phyloP scores from a whole-genome alignment of 2,888 invertebrate species.

The Scrobipalpa costella region DNA sequence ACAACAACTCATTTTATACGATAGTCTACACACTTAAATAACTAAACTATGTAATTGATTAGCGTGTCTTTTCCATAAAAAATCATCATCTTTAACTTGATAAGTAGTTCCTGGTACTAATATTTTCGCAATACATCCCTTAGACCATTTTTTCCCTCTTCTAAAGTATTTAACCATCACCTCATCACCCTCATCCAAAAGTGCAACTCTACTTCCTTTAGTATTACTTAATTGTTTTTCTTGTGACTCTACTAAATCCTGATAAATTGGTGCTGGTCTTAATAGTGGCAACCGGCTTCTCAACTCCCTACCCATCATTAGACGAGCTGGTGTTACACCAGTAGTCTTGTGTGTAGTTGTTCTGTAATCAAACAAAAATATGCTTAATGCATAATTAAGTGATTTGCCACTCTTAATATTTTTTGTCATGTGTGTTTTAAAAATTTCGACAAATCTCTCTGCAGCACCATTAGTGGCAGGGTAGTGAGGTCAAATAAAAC shows the following conservation, averaged over 20 bases:
- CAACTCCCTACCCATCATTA: slow-evolving; percentile 30
- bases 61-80: too few species aligned
- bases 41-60: too few species aligned
- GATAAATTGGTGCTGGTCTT: slow-evolving; percentile 30
- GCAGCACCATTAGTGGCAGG: too few species aligned
- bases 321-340: slow-evolving; percentile 28
- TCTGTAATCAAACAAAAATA: slow-evolving; percentile 33
- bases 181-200: slow-evolving; percentile 27
- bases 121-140: too few species aligned
- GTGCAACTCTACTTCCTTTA: slow-evolving; percentile 13
- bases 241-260: not conserved
- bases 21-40: too few species aligned
- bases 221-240: too few species aligned
- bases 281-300: slow-evolving; percentile 30
- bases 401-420: slow-evolving; percentile 28
- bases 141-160: slow-evolving; percentile 17
- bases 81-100: too few species aligned
- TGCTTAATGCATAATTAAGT: slow-evolving; percentile 24
- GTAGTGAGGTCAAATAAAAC: too few species aligned
- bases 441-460: slow-evolving; percentile 33
- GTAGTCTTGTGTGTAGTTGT: slow-evolving; percentile 27
- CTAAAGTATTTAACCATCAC: slow-evolving; percentile 30
- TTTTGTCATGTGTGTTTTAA: slow-evolving; percentile 31
- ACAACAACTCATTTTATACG: too few species aligned
- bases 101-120: too few species aligned